Evolutionary conservation across 2,888 invertebrate genomes (phyloP), one percentile per base, ranked within the genome.

Genomic region (Brenthis daphne): DNA sequence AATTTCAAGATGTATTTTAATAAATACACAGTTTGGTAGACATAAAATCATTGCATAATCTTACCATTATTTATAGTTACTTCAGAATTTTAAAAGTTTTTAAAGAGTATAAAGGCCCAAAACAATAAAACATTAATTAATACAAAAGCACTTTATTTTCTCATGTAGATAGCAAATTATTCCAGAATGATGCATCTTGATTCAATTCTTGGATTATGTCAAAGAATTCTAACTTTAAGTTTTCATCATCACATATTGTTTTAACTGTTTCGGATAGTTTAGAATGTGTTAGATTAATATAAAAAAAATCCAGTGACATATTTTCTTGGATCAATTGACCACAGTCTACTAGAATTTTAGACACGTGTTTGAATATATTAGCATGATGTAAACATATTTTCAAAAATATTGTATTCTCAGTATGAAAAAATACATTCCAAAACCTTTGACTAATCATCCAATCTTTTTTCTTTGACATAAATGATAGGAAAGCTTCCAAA

Each of bases 221-320:
- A 53, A 89, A 78, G 76, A 94, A 90, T 67, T 85, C 82, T 24
- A 86, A 76, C 76, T 86, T 90, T 24, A 94, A 73, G 77, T 77
- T 77, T 71, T 85, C 73, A 83, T 87, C 82, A 63, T 80, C 77
- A 72, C 88, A 86, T 43, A 95, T 82, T 69, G 76, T 85, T 75
- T 84, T 84, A 0, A 94, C 82, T 50, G 93, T 77, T 48, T 77
- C 76, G 2, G 88, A 78, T 67, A 95, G 81, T 77, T 94, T 90
- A 0, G 87, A 82, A 79, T 93, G 94, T 69, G 88, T 86, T 43
- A 95, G 82, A 73, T 93, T 92, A 65, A 91, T 85, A 72, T 91
- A 90, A 82, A 90, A 91, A 64, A 77, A 87, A 67, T 90, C 86
- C 0, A 84, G 75, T 0, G 88, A 88, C 83, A 91, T 85, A 64